phyloP scores from a whole-genome alignment of 2,888 invertebrate species.

The Drosophila neonasuta region DNA sequence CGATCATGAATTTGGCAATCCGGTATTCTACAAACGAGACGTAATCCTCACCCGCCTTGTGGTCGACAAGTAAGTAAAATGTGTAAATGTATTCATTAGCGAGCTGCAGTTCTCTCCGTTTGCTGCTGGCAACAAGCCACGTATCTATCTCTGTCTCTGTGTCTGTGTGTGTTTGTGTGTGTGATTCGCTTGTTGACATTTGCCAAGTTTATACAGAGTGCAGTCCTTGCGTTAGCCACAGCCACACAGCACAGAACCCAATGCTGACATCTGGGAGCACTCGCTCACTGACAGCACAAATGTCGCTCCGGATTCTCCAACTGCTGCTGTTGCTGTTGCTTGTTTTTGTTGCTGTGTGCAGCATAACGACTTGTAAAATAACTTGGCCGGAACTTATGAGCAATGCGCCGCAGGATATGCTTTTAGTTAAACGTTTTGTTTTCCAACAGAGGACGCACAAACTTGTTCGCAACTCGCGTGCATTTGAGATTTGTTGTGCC shows the following conservation, averaged over 20 bases:
- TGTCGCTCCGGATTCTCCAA: slow-evolving; percentile 13
- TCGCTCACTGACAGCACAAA: slow-evolving; percentile 57
- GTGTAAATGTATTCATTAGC: slow-evolving; percentile 73
- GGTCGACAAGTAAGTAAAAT: slow-evolving; percentile 87
- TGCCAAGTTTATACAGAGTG: slow-evolving; percentile 61
- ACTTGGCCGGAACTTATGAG: slow-evolving; percentile 73
- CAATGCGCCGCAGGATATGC: slow-evolving; percentile 71
- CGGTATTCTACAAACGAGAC: slow-evolving; percentile 96
- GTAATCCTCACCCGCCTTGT: slow-evolving; percentile 94
- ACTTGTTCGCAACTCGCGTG: slow-evolving; percentile 50
- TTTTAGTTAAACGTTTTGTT: slow-evolving; percentile 73
- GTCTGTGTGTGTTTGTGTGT: slow-evolving; percentile 17
- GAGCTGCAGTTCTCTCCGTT: slow-evolving; percentile 28
- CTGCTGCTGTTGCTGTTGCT: slow-evolving; percentile 15
- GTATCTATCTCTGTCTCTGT: not conserved
- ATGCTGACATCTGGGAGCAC: slow-evolving; percentile 52
- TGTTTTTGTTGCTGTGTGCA: slow-evolving; percentile 1
- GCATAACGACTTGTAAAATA: slow-evolving; percentile 58
- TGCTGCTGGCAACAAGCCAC: slow-evolving; percentile 24
- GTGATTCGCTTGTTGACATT: slow-evolving; percentile 58
- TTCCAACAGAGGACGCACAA: slow-evolving; percentile 31
- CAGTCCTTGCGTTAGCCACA: slow-evolving; percentile 35
- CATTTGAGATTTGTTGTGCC: slow-evolving; percentile 44
- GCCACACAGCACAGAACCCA: slow-evolving; percentile 27
- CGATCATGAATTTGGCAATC: slow-evolving; percentile 95